Conservation (phyloP, 2,888 invertebrate genomes). For the Agrochola lychnidis region DNA sequence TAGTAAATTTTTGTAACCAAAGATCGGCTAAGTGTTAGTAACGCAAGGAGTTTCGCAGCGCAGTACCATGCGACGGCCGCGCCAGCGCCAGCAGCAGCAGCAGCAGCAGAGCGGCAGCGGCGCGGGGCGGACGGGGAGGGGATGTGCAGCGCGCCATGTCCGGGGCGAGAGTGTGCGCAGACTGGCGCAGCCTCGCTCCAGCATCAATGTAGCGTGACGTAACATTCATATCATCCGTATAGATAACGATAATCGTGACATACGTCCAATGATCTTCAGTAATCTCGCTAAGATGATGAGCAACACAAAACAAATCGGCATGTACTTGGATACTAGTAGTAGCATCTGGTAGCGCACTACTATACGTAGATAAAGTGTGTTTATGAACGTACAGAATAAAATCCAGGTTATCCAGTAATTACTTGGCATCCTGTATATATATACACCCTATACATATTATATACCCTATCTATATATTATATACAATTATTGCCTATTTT, state of each 20-base stretch:
- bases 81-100: constrained; percentile 43
- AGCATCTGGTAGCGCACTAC: background rate
- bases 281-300: constrained; percentile 8
- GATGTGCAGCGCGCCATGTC: constrained; percentile 30
- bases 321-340: background rate
- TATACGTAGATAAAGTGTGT: background rate
- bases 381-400: background rate
- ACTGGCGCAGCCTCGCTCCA: constrained; percentile 15
- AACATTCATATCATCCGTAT: constrained; percentile 18
- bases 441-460: too few species aligned
- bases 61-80: constrained; percentile 40
- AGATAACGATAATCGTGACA: constrained; percentile 35
- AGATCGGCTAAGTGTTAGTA: too few species aligned
- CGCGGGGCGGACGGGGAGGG: background rate
- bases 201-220: background rate
- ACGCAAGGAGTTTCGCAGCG: background rate
- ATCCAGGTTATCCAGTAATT: too few species aligned
- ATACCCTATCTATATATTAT: too few species aligned
- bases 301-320: background rate
- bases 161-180: constrained; percentile 13
- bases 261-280: constrained; percentile 17
- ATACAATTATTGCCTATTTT: background rate
- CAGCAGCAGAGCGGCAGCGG: constrained; percentile 25
- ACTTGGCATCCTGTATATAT: too few species aligned
- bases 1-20: background rate